phyloP scores from a whole-genome alignment of 2,888 invertebrate genomes.

The Pasiphila rectangulata region DNA sequence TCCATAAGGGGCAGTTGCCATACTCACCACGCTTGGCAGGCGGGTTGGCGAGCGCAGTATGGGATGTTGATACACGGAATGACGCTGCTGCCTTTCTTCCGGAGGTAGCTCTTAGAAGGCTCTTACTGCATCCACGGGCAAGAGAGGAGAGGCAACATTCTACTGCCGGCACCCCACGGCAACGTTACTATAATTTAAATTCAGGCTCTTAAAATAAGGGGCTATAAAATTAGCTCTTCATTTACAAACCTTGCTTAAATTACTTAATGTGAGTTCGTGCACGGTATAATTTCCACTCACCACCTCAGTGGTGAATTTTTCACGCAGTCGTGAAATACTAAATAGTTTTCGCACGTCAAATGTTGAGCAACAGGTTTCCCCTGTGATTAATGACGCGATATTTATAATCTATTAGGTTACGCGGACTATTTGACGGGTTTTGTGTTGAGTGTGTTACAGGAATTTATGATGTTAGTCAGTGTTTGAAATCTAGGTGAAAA shows the following conservation, averaged over 20 bases:
- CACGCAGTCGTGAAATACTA: conserved; percentile 33
- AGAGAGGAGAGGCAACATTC: no score
- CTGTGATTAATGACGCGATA: conserved; percentile 32
- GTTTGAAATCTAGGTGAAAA: background rate
- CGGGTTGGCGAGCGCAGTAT: no score
- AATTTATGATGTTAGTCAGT: conserved; percentile 11
- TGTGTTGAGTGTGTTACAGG: conserved; percentile 8
- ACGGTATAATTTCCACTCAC: conserved; percentile 14
- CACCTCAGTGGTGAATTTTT: conserved; percentile 29
- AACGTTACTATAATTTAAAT: no score
- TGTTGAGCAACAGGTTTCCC: conserved; percentile 31
- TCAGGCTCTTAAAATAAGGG: background rate
- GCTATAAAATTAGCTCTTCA: conserved; percentile 1
- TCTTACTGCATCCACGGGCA: no score
- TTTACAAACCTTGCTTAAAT: conserved; percentile 12
- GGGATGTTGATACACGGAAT: no score
- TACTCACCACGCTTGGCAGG: no score
- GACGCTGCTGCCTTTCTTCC: background rate
- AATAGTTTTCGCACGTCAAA: conserved; percentile 31
- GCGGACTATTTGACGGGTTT: conserved; percentile 23
- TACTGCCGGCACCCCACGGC: no score
- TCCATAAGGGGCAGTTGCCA: no score
- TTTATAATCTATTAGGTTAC: conserved; percentile 30
- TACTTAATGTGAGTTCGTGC: conserved; percentile 19
- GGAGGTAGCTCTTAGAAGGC: background rate